A percentile compares a stretch with the other conserved stretches of the same genome.
These are phyloP conservation scores for Stictonetta naevosa DNA, from an alignment of 2,113 vertebrate species.

Conservation along the genomic window DNA sequence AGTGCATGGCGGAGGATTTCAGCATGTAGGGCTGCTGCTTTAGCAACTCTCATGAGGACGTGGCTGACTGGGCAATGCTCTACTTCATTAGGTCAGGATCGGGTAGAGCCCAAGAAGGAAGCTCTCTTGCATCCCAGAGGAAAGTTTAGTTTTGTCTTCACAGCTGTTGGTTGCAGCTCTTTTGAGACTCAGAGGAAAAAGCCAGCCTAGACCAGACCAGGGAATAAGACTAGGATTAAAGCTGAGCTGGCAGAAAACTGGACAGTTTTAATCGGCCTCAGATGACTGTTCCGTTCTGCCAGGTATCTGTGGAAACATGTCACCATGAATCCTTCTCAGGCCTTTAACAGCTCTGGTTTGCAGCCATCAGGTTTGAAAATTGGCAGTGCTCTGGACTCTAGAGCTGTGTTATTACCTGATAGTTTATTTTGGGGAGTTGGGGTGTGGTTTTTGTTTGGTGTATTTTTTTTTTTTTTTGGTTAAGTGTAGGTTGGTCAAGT, in stretches of 20 bases:
- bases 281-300: background rate
- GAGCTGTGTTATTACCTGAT: background rate
- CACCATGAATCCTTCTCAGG: background rate
- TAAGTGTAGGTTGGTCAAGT: background rate
- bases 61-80: background rate
- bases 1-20: background rate
- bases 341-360: background rate
- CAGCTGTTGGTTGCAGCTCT: background rate
- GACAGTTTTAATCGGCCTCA: background rate
- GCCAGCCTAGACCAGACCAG: background rate
- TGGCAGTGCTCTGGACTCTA: background rate
- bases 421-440: fast-evolving
- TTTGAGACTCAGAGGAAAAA: background rate
- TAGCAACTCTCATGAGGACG: background rate
- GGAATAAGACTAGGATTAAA: background rate
- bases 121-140: background rate
- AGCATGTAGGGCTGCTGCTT: background rate
- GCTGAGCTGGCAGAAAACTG: background rate
- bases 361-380: background rate
- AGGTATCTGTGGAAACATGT: background rate
- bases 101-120: background rate
- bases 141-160: background rate
- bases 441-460: background rate
- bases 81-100: background rate
- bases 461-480: background rate